A percentile compares a stretch with the other conserved stretches of the same genome.
phyloP scores from a whole-genome alignment of 2,888 invertebrate species.

The Dynastes tityus region DNA sequence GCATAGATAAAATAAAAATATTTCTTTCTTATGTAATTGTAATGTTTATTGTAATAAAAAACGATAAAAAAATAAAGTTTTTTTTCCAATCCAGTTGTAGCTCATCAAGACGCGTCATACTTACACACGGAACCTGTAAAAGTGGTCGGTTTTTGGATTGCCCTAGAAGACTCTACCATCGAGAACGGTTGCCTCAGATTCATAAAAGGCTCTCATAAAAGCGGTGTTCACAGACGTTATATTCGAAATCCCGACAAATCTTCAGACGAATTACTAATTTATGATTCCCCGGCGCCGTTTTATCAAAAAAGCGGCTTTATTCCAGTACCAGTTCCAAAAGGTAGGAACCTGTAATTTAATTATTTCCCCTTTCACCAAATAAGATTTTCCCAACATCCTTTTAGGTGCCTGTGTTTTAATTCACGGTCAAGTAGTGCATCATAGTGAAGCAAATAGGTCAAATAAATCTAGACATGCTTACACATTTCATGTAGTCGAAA shows the following conservation, averaged over 20 bases:
- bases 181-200: slow-evolving; percentile 98
- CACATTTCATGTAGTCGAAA: slow-evolving; percentile 95
- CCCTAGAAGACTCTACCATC: slow-evolving; percentile 91
- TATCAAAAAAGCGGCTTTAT: slow-evolving; percentile 85
- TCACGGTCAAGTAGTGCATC: slow-evolving; percentile 95
- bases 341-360: slow-evolving; percentile 69
- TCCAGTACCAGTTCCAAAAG: slow-evolving; percentile 88
- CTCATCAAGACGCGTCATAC: slow-evolving; percentile 92
- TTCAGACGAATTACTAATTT: slow-evolving; percentile 77
- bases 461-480: slow-evolving; percentile 91
- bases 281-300: slow-evolving; percentile 78
- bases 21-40: too few relatives aligned
- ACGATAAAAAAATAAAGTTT: slow-evolving; percentile 3
- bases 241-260: slow-evolving; percentile 80
- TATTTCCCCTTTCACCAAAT: background rate
- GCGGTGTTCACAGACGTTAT: slow-evolving; percentile 83
- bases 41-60: too few relatives aligned
- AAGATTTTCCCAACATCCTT: slow-evolving; percentile 52
- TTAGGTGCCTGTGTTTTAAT: slow-evolving; percentile 90
- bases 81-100: slow-evolving; percentile 73
- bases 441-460: slow-evolving; percentile 90
- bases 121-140: slow-evolving; percentile 88
- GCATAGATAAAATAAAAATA: too few relatives aligned
- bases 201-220: slow-evolving; percentile 92
- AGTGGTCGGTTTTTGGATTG: slow-evolving; percentile 95